Conservation (phyloP, 2,113 vertebrate species). For the Grantiella picta region DNA sequence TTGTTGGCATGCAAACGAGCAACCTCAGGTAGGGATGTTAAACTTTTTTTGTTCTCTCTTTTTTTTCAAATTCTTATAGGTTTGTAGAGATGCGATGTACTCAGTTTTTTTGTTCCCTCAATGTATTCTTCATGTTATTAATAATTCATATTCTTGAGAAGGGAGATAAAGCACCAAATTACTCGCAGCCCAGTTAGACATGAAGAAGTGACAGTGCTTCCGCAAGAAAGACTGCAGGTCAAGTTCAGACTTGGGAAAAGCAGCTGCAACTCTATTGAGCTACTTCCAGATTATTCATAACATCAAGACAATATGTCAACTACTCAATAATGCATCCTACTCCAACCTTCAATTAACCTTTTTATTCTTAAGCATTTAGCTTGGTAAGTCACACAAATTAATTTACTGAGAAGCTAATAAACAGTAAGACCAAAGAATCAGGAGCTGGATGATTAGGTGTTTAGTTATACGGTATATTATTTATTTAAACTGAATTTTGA, state of each 20-base stretch:
- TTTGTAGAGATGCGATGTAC: not conserved
- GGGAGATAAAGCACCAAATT: not conserved
- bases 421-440: not conserved
- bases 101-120: not conserved
- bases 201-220: slow-evolving; percentile 10
- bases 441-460: slow-evolving; percentile 1
- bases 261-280: not conserved
- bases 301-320: slow-evolving; percentile 24
- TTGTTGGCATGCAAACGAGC: slow-evolving; percentile 13
- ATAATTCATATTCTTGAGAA: slow-evolving; percentile 42
- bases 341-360: slow-evolving; percentile 64
- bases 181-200: not conserved
- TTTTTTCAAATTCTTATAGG: not conserved
- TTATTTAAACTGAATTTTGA: slow-evolving; percentile 35
- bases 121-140: slow-evolving; percentile 25
- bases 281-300: slow-evolving; percentile 43
- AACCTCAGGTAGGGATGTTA: slow-evolving; percentile 24
- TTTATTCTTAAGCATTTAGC: slow-evolving; percentile 50
- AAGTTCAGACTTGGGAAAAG: slow-evolving; percentile 18
- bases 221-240: not conserved
- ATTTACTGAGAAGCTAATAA: slow-evolving; percentile 50
- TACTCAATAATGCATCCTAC: slow-evolving; percentile 38
- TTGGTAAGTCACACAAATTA: slow-evolving; percentile 9
- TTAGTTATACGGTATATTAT: slow-evolving; percentile 31
- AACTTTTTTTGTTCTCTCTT: slow-evolving; percentile 16